A percentile compares a stretch with the other conserved stretches of the same genome.
Conservation (phyloP, 2,888 invertebrate genomes). For the Limnephilus auricula region DNA sequence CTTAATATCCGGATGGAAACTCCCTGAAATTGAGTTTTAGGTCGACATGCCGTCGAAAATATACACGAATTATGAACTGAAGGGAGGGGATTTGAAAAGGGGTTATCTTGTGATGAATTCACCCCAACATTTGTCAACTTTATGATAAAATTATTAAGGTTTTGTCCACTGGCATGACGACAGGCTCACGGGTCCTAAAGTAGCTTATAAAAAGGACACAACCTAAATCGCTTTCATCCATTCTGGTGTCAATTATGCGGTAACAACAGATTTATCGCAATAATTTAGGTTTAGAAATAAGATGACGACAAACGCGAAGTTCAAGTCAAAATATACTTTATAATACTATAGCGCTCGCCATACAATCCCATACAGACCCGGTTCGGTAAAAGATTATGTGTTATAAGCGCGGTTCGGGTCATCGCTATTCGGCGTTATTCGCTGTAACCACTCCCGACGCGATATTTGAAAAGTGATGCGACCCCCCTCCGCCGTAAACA, state of each 20-base stretch:
- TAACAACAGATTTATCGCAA: too few relatives aligned
- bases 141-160: not conserved
- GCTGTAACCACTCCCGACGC: too few relatives aligned
- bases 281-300: too few relatives aligned
- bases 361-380: too few relatives aligned
- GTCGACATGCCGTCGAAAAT: slow-evolving; percentile 2
- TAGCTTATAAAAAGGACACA: not conserved
- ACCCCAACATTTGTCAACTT: not conserved
- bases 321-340: too few relatives aligned
- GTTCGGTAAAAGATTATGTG: too few relatives aligned
- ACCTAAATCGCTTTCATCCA: not conserved
- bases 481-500: too few relatives aligned
- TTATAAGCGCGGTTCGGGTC: too few relatives aligned
- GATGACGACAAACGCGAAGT: too few relatives aligned
- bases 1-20: slow-evolving; percentile 42
- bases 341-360: too few relatives aligned
- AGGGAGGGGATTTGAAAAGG: not conserved
- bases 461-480: too few relatives aligned
- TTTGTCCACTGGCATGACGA: not conserved
- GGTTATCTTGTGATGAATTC: not conserved
- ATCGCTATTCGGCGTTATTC: too few relatives aligned
- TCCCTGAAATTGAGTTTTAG: slow-evolving; percentile 46
- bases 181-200: not conserved
- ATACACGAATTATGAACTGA: not conserved
- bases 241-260: not conserved